These are phyloP conservation scores for Caenorhabditis tropicalis DNA, from an alignment of 1,140 invertebrate species.

Conservation along the genomic window DNA sequence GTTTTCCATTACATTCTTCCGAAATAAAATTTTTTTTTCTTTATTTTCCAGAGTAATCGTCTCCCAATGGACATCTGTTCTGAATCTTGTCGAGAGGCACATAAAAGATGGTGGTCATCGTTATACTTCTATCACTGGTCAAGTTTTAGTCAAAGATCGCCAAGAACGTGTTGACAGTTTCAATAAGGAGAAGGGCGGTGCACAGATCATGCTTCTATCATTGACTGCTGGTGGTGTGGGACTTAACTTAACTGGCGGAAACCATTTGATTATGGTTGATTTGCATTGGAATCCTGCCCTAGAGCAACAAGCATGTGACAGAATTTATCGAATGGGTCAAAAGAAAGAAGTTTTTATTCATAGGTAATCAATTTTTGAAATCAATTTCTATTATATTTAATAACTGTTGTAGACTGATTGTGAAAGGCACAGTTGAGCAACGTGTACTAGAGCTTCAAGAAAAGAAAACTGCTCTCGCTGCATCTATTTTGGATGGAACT, in stretches of 20 bases:
- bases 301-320: conserved; percentile 87
- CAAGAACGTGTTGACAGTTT: conserved; percentile 58
- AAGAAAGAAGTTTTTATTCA: conserved; percentile 82
- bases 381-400: not conserved
- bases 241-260: conserved; percentile 82
- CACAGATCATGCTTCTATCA: conserved; percentile 79
- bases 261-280: conserved; percentile 85
- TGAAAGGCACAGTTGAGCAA: conserved; percentile 84
- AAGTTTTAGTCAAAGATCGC: conserved; percentile 48
- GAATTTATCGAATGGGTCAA: conserved; percentile 89
- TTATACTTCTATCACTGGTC: conserved; percentile 56
- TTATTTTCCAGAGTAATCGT: conserved; percentile 58
- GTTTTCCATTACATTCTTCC: too few relatives aligned
- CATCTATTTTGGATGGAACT: conserved; percentile 78
- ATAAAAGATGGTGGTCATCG: conserved; percentile 3
- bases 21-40: not conserved
- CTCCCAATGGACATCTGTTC: conserved; percentile 59
- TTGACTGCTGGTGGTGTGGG: conserved; percentile 88
- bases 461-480: conserved; percentile 81
- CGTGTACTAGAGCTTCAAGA: conserved; percentile 82
- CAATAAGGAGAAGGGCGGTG: conserved; percentile 51
- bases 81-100: conserved; percentile 54
- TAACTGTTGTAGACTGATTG: conserved; percentile 78
- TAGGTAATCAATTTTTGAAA: conserved; percentile 76
- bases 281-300: conserved; percentile 94